phyloP scores from a whole-genome alignment of 2,888 invertebrate species.

The Sericinus montela region DNA sequence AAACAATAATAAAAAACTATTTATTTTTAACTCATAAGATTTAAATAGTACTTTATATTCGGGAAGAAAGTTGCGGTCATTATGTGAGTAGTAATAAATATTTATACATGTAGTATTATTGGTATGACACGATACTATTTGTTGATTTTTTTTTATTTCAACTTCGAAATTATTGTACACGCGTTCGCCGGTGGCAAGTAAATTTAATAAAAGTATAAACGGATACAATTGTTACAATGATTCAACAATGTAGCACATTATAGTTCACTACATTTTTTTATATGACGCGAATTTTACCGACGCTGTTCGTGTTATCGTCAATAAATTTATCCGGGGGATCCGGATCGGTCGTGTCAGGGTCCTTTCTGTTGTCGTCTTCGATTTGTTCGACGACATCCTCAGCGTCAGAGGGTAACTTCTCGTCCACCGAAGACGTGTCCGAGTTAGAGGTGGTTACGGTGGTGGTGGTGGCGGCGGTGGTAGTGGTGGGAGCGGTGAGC shows the following conservation, averaged over 20 bases:
- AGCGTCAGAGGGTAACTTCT: slow-evolving; percentile 33
- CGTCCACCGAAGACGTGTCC: slow-evolving; percentile 24
- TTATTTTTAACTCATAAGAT: no score
- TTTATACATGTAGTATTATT: no score
- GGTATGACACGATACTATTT: no score
- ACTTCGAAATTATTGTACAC: no score
- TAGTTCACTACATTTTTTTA: slow-evolving; percentile 29
- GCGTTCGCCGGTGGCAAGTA: no score
- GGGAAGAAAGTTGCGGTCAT: no score
- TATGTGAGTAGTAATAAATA: no score
- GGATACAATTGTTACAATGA: background rate
- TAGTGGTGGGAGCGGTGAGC: slow-evolving; percentile 48
- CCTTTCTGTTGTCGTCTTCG: slow-evolving; percentile 25
- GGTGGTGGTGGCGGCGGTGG: slow-evolving; percentile 21
- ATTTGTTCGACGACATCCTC: slow-evolving; percentile 34
- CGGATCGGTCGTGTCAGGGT: slow-evolving; percentile 16
- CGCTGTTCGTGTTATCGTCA: slow-evolving; percentile 38
- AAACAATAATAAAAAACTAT: no score
- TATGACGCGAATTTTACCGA: slow-evolving; percentile 54
- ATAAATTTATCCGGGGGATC: slow-evolving; percentile 57
- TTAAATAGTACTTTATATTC: no score
- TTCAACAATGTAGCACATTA: slow-evolving; percentile 13
- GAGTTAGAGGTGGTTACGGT: slow-evolving; percentile 6
- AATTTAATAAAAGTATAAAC: no score
- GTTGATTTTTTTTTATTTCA: no score